Evolutionary conservation across 2,888 invertebrate genomes (phyloP).

Genomic region (Crepidodera aurea): DNA sequence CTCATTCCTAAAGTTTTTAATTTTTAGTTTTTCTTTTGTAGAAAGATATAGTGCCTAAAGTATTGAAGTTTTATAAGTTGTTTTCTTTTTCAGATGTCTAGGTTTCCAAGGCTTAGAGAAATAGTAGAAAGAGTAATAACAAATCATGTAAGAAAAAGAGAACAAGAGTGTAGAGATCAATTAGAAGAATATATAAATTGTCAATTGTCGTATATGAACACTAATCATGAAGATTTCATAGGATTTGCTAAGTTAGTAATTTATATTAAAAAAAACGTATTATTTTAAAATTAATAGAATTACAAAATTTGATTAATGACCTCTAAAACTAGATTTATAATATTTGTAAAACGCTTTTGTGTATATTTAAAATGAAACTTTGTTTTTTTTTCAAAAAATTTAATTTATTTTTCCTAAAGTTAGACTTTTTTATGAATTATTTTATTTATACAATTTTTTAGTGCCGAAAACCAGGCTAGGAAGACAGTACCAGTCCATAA

Average conservation of each 20-base stretch:
- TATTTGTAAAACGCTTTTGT: too few relatives aligned
- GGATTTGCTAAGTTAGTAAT: constrained; percentile 93
- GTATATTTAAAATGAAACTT: too few relatives aligned
- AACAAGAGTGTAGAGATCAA: constrained; percentile 96
- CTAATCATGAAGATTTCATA: constrained; percentile 98
- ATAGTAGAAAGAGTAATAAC: constrained; percentile 98
- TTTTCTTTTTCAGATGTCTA: constrained; percentile 78
- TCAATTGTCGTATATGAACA: constrained; percentile 98
- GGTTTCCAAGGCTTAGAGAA: constrained; percentile 96
- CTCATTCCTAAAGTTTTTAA: too few relatives aligned
- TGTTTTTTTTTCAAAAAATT: too few relatives aligned
- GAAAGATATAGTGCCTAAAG: too few relatives aligned
- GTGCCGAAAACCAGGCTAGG: constrained; percentile 95
- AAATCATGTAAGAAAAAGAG: constrained; percentile 90
- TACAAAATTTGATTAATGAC: too few relatives aligned
- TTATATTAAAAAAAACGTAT: neutral
- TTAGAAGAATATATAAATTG: constrained; percentile 91
- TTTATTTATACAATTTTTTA: constrained; percentile 59
- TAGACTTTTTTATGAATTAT: too few relatives aligned
- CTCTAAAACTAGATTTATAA: too few relatives aligned
- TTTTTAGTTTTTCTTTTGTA: too few relatives aligned
- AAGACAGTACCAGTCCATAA: constrained; percentile 85
- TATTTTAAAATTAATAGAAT: neutral
- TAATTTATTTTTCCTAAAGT: too few relatives aligned
- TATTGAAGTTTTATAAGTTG: too few relatives aligned